These are phyloP conservation scores for Lamproptera curius DNA, from an alignment of 2,888 invertebrate genomes.

Conservation along the genomic window DNA sequence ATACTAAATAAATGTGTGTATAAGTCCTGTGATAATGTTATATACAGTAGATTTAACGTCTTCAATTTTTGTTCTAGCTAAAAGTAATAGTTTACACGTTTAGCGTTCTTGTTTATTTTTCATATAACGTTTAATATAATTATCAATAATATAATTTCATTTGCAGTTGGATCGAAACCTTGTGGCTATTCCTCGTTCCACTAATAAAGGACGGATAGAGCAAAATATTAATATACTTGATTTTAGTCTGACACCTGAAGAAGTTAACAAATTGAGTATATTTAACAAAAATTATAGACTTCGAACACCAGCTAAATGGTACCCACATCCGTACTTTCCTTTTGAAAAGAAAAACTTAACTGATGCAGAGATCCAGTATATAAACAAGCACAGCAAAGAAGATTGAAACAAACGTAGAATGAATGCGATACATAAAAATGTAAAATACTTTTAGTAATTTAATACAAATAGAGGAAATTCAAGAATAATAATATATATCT, in stretches of 20 bases:
- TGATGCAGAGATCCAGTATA: conserved; percentile 44
- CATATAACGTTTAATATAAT: no score
- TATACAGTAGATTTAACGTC: no score
- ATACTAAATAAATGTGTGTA: no score
- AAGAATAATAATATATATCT: no score
- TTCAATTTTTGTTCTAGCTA: no score
- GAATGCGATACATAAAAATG: no score
- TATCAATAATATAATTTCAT: conserved; percentile 26
- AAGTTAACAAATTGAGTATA: conserved; percentile 69
- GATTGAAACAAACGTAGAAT: conserved; percentile 39
- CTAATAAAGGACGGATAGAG: conserved; percentile 72
- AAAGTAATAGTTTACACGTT: no score
- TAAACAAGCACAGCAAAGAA: conserved; percentile 54
- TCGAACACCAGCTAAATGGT: conserved; percentile 60
- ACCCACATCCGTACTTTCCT: conserved; percentile 58
- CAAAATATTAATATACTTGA: conserved; percentile 78
- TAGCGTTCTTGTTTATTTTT: no score
- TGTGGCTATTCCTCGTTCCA: conserved; percentile 80
- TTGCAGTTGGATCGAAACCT: conserved; percentile 73
- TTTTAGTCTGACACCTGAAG: conserved; percentile 70
- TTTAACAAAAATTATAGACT: conserved; percentile 68
- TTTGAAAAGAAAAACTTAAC: conserved; percentile 63
- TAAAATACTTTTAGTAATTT: no score
- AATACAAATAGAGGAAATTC: no score
- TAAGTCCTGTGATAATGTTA: no score